A percentile compares a stretch with the other conserved stretches of the same genome.
Evolutionary conservation across 1,140 invertebrate species (phyloP).

Genomic region (Camponotus vicinus): DNA sequence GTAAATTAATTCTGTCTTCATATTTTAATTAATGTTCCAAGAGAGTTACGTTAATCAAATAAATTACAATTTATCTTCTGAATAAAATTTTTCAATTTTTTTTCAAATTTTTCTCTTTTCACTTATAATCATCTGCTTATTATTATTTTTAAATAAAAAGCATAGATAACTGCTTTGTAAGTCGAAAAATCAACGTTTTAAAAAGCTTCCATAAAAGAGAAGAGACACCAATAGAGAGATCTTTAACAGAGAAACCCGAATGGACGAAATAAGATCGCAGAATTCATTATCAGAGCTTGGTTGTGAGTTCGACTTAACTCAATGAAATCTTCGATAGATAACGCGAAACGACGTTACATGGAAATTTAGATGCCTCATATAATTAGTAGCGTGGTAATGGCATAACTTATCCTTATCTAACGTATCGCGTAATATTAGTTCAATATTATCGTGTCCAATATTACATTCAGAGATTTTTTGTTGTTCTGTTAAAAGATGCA

Average conservation of each 20-base stretch:
- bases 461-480: constrained; percentile 22
- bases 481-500: not conserved
- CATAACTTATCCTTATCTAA: constrained; percentile 14
- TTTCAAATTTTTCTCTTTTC: not conserved
- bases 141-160: not conserved
- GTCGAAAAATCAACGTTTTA: not conserved
- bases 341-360: constrained; percentile 33
- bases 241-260: not conserved
- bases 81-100: constrained; percentile 2
- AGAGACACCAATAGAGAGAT: not conserved
- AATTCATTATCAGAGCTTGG: not conserved
- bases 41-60: not conserved
- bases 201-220: not conserved
- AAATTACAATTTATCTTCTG: not conserved
- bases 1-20: not conserved
- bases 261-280: not conserved
- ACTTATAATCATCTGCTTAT: not conserved
- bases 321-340: constrained; percentile 29
- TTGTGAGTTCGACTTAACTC: constrained; percentile 40
- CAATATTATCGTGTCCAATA: constrained; percentile 12
- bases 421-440: constrained; percentile 11
- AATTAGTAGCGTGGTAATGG: constrained; percentile 42
- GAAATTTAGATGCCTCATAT: constrained; percentile 27
- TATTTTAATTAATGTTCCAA: constrained; percentile 4
- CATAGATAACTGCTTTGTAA: not conserved